Conservation (phyloP, 2,113 vertebrate species). For the Phyllostomus discolor region DNA sequence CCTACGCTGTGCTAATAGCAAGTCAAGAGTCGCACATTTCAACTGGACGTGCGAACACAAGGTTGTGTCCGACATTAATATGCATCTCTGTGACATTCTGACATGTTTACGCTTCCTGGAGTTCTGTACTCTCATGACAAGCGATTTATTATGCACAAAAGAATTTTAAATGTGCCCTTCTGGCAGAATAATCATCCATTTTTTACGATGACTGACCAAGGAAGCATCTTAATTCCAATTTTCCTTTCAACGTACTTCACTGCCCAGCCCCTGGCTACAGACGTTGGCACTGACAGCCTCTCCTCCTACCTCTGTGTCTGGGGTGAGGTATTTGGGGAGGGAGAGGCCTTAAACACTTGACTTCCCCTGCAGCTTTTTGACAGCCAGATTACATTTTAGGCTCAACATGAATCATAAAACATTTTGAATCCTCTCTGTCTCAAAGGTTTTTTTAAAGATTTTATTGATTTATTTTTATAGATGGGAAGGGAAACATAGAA, state of each 20-base stretch:
- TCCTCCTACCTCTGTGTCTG: not conserved
- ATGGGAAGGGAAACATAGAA: no score
- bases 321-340: not conserved
- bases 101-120: not conserved
- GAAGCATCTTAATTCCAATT: not conserved
- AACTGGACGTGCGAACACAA: not conserved
- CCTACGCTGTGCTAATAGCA: not conserved
- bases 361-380: not conserved
- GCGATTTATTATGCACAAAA: not conserved
- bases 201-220: not conserved
- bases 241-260: not conserved
- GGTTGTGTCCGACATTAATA: not conserved
- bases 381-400: conserved; percentile 8
- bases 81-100: not conserved
- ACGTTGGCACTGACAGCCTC: no score
- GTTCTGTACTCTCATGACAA: not conserved
- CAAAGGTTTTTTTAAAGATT: not conserved
- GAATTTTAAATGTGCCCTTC: not conserved
- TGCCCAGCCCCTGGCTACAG: not conserved
- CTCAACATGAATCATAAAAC: not conserved
- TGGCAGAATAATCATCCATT: not conserved
- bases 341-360: not conserved
- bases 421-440: conserved; percentile 3
- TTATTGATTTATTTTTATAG: no score
- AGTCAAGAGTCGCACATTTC: not conserved